A percentile compares a stretch with the other conserved stretches of the same genome.
Evolutionary conservation across 2,113 vertebrate species (phyloP).

Genomic region (Acanthisitta chloris): DNA sequence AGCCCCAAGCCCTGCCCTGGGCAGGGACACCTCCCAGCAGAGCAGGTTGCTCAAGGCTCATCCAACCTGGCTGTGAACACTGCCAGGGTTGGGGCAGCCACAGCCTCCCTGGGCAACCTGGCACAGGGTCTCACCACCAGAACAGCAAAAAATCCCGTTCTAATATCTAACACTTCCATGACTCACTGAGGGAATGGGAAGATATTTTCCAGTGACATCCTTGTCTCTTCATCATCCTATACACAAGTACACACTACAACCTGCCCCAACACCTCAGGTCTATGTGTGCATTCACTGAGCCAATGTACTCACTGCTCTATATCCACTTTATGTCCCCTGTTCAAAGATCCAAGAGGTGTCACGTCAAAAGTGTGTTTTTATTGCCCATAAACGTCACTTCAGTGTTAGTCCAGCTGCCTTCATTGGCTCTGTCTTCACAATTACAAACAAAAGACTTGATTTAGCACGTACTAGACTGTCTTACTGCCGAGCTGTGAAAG

Average conservation of each 20-base stretch:
- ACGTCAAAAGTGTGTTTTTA: constrained; percentile 21
- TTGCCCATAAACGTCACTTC: constrained; percentile 11
- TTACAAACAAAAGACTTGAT: constrained; percentile 30
- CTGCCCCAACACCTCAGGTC: not conserved
- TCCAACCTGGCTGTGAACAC: too few species aligned
- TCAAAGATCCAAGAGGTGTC: constrained; percentile 20
- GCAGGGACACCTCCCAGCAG: too few species aligned
- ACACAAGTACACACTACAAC: not conserved
- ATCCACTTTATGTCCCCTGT: not conserved
- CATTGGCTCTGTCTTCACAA: constrained; percentile 23
- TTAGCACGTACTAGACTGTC: not conserved
- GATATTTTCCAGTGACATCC: not conserved
- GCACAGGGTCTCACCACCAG: too few species aligned
- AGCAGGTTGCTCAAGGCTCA: too few species aligned
- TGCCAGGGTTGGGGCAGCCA: too few species aligned
- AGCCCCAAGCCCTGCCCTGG: too few species aligned
- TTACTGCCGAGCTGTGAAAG: not conserved
- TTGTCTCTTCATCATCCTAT: not conserved
- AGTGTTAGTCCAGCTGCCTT: constrained; percentile 12
- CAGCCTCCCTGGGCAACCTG: too few species aligned
- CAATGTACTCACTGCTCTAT: not conserved
- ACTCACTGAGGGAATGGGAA: not conserved
- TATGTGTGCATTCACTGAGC: not conserved
- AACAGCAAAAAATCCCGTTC: too few species aligned
- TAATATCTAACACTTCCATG: too few species aligned